Evolutionary conservation across 1,140 invertebrate genomes (phyloP), one percentile per base, ranked within the genome.

Genomic region (Drosophila ficusphila): DNA sequence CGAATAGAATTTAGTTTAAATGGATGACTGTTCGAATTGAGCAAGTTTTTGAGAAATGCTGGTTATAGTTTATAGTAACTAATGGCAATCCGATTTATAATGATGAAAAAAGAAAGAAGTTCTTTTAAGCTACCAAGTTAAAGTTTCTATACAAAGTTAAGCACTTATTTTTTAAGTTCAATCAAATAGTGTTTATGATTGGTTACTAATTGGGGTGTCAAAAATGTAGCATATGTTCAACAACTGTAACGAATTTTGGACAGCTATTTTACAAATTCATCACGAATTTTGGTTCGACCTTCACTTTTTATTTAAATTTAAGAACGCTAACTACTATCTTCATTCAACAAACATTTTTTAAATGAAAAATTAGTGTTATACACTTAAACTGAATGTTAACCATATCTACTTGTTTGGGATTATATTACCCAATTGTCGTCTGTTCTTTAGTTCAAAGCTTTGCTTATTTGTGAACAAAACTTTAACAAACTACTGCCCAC

Each of bases 201-300:
- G 18, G 19, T 23, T 21, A 1, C 21, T 34, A 33, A 57, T 23
- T 34, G 11, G 48, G 14, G 47, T 57, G 54, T 54, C 42, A 34
- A 23, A 49, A n/a, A 12, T 21, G 7, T 33, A 12, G 11, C 33
- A 19, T 18, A 19, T 44, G 21, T 21, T 34, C 2, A 19, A 33
- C 18, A 12, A 33, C 8, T 23, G 9, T 52, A 52, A 52, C 29
- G 34, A 23, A 14, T 23, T 52, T 34, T 57, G 7, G 19, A 53
- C 47, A 52, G 47, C 53, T 33, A n/a, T 16, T 52, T 23, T 18
- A 52, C 27, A 23, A 52, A 57, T 18, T 31, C 18, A 34, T 53
- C 54, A 57, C 19, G 47, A 33, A 49, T 33, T 23, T 3, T 19
- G 31, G 25, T 33, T 33, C 14, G 23, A 3, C 9, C 41, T 44